phyloP scores from a whole-genome alignment of 2,797 vertebrate genomes.

The Amazona ochrocephala region DNA sequence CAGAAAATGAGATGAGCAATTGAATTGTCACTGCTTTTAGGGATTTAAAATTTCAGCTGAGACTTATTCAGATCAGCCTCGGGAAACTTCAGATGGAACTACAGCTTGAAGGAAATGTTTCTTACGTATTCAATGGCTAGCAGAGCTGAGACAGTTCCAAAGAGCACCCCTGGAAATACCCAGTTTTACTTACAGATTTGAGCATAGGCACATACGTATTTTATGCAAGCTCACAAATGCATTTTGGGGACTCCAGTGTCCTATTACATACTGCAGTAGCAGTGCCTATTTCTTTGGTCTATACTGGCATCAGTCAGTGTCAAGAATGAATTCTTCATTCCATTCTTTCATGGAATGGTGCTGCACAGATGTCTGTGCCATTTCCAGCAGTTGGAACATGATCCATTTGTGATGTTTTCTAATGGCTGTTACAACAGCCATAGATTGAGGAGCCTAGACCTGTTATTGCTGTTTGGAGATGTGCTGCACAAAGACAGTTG shows the following conservation, averaged over 20 bases:
- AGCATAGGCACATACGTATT: neutral
- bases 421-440: neutral
- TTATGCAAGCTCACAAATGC: neutral
- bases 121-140: neutral
- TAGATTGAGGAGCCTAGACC: neutral
- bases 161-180: neutral
- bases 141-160: neutral
- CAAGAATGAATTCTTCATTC: neutral
- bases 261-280: neutral
- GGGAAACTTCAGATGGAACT: neutral
- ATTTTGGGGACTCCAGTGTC: neutral
- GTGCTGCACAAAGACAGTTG: neutral
- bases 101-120: neutral
- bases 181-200: neutral
- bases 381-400: neutral
- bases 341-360: neutral
- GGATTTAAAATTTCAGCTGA: neutral
- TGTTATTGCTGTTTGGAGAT: neutral
- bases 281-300: neutral
- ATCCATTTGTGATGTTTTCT: neutral
- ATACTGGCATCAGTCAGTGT: accelerated
- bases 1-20: neutral
- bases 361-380: neutral
- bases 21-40: neutral
- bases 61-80: neutral